Evolutionary conservation across 2,113 vertebrate genomes (phyloP).

Genomic region (Tetraodon nigroviridis): DNA sequence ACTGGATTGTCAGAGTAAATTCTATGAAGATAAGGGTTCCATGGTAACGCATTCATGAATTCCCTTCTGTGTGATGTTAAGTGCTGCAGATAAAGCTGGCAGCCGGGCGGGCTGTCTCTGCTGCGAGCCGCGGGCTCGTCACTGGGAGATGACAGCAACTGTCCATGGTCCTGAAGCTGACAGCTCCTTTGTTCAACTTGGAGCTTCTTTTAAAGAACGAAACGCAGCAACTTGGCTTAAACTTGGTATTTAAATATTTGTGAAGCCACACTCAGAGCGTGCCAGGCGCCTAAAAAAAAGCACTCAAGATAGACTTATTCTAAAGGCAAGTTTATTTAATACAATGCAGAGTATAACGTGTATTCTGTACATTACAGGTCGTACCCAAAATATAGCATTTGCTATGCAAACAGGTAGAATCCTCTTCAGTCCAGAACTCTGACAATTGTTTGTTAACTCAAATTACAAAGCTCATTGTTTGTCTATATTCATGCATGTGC

Average conservation of each 20-base stretch:
- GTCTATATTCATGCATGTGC: background rate
- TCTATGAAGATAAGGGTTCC: background rate
- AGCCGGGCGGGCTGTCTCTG: slow-evolving; percentile 11
- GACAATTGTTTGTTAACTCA: slow-evolving; percentile 26
- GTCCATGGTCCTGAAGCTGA: slow-evolving; percentile 63
- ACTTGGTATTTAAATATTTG: slow-evolving; percentile 10
- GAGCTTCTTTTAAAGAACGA: slow-evolving; percentile 14
- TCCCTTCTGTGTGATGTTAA: slow-evolving; percentile 41
- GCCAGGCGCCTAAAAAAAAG: background rate
- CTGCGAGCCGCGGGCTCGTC: slow-evolving; percentile 31
- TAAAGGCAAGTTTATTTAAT: slow-evolving; percentile 5
- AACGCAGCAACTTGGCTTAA: slow-evolving; percentile 3
- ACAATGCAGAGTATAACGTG: background rate
- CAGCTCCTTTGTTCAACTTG: slow-evolving; percentile 50
- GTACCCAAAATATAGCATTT: background rate
- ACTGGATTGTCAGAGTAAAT: slow-evolving; percentile 7
- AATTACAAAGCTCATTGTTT: slow-evolving; percentile 13
- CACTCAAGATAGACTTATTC: background rate
- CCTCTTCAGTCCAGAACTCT: background rate
- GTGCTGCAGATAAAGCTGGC: slow-evolving; percentile 48
- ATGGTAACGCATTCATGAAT: slow-evolving; percentile 38
- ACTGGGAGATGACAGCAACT: slow-evolving; percentile 50
- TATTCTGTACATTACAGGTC: slow-evolving; percentile 2
- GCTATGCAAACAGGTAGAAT: slow-evolving; percentile 16
- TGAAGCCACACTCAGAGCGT: background rate